phyloP scores from a whole-genome alignment of 2,888 invertebrate species.

The Volucella bombylans region DNA sequence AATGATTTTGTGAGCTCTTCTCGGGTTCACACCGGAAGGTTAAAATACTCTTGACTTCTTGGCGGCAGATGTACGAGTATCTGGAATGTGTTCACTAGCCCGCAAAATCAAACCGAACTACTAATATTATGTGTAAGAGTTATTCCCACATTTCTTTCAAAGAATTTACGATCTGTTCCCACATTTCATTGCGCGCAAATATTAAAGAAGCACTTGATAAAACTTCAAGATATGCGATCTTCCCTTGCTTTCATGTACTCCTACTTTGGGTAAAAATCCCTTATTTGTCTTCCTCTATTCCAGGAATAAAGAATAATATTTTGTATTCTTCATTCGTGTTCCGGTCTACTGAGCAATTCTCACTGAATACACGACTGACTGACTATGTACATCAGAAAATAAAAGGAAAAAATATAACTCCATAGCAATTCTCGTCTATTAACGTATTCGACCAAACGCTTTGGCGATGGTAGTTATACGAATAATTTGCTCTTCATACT shows the following conservation, averaged over 20 bases:
- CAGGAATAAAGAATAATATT: conserved; percentile 47
- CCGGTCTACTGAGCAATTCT: conserved; percentile 66
- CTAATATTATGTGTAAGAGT: conserved; percentile 12
- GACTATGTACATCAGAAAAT: conserved; percentile 1
- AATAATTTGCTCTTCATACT: conserved; percentile 38
- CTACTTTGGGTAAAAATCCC: conserved; percentile 33
- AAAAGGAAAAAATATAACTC: not conserved
- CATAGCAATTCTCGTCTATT: conserved; percentile 21
- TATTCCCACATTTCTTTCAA: conserved; percentile 58
- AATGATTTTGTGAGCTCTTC: conserved; percentile 40
- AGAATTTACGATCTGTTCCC: conserved; percentile 61
- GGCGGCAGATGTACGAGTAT: conserved; percentile 5
- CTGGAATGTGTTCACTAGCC: conserved; percentile 57
- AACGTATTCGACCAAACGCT: conserved; percentile 47
- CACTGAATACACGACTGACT: conserved; percentile 38
- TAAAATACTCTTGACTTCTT: conserved; percentile 41
- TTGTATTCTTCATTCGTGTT: conserved; percentile 49
- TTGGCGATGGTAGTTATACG: not conserved
- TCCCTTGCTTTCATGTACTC: not conserved
- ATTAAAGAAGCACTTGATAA: conserved; percentile 65
- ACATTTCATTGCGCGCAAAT: conserved; percentile 45
- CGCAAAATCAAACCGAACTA: conserved; percentile 50
- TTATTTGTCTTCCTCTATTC: conserved; percentile 45
- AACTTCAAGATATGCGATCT: conserved; percentile 52
- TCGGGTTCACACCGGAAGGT: conserved; percentile 55